Percentiles rank a stretch among this genome's conserved stretches.
These are phyloP conservation scores for Tangara arthus DNA, from an alignment of 2,797 vertebrate genomes.

Conservation along the genomic window DNA sequence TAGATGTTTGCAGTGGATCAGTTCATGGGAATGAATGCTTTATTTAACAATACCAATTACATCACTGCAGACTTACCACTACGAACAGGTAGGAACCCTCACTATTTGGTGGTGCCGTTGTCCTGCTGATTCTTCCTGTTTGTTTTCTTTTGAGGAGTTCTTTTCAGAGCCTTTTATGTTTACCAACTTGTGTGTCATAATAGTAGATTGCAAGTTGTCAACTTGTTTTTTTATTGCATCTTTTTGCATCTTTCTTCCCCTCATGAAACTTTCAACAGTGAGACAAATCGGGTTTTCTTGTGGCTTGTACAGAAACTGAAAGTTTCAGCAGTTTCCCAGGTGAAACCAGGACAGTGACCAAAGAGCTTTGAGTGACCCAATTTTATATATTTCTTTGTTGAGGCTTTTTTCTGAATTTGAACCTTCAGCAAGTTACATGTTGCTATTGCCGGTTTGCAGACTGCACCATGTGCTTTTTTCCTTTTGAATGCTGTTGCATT, in stretches of 20 bases:
- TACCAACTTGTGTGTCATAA: background rate
- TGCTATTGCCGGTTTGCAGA: background rate
- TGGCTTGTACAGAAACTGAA: background rate
- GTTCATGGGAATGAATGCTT: slow-evolving; percentile 65
- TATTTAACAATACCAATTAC: slow-evolving; percentile 73
- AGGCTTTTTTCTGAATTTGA: background rate
- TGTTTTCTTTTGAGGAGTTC: background rate
- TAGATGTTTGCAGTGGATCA: slow-evolving; percentile 75
- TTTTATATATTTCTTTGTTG: background rate
- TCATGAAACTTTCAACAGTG: background rate
- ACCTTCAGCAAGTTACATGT: background rate
- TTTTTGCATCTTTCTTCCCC: background rate
- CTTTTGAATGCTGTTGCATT: background rate
- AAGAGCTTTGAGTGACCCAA: background rate
- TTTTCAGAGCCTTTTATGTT: background rate
- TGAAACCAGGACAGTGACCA: background rate
- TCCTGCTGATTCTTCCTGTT: background rate
- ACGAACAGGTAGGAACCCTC: slow-evolving; percentile 65
- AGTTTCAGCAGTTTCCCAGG: background rate
- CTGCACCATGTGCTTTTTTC: background rate
- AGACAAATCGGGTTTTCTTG: background rate
- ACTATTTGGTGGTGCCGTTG: background rate
- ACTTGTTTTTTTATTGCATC: background rate
- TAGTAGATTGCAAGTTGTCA: background rate
- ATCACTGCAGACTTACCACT: slow-evolving; percentile 71